These are phyloP conservation scores for Ceyx melanurus DNA, from an alignment of 2,113 vertebrate species.

Conservation along the genomic window DNA sequence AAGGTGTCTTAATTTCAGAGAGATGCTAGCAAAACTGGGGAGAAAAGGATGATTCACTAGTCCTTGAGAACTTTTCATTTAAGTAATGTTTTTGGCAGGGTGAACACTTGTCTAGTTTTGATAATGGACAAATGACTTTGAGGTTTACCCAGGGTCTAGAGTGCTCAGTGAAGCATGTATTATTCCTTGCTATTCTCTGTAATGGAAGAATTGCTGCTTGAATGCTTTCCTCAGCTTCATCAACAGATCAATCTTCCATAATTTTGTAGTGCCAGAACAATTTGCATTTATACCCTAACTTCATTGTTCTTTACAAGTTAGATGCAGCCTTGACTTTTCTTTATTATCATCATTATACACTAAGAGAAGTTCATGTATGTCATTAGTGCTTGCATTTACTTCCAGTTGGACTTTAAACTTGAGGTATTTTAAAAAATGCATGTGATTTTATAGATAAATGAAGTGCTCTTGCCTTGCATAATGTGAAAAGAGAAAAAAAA, in stretches of 20 bases:
- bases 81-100: background rate
- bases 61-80: background rate
- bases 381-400: background rate
- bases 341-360: background rate
- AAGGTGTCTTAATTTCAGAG: background rate
- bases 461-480: background rate
- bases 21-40: background rate
- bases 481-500: background rate
- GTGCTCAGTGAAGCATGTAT: background rate
- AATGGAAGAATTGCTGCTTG: slow-evolving; percentile 35
- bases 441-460: background rate
- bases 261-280: background rate
- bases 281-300: background rate
- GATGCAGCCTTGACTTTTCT: background rate
- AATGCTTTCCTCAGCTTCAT: slow-evolving; percentile 17
- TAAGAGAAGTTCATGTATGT: background rate
- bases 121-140: slow-evolving; percentile 1
- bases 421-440: background rate
- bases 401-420: background rate
- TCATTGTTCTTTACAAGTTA: background rate
- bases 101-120: slow-evolving; percentile 5
- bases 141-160: background rate
- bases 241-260: slow-evolving; percentile 23
- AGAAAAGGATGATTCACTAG: background rate
- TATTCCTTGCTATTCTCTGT: background rate